phyloP scores from a whole-genome alignment of 1,140 invertebrate genomes.

The Eriocheir sinensis region DNA sequence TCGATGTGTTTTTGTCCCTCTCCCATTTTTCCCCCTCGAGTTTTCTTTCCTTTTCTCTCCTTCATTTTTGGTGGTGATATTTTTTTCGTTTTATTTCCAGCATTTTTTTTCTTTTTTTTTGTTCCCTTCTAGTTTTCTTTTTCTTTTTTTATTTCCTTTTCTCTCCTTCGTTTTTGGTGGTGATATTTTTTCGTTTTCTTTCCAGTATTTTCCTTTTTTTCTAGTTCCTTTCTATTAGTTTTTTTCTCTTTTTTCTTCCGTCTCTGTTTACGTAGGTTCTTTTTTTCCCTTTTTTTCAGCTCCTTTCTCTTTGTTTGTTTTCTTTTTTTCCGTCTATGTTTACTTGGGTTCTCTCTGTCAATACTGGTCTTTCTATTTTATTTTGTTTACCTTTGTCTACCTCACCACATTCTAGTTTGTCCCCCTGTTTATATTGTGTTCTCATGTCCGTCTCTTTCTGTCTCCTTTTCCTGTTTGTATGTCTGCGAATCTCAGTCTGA shows the following conservation, averaged over 20 bases:
- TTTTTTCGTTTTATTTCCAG: background rate
- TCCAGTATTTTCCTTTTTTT: no score
- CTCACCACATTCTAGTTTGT: no score
- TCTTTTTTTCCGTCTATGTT: background rate
- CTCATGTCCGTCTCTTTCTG: no score
- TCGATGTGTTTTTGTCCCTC: background rate
- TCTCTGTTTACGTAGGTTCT: background rate
- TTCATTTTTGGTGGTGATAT: background rate
- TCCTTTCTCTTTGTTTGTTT: background rate
- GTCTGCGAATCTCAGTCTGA: no score
- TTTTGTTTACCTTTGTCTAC: no score
- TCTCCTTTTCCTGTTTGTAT: no score
- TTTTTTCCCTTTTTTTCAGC: background rate
- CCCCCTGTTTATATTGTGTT: no score
- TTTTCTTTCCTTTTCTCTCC: background rate
- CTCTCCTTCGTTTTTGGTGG: background rate
- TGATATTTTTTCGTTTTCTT: background rate
- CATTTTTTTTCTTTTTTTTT: background rate
- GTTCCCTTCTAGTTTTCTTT: background rate
- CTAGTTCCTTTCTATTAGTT: no score
- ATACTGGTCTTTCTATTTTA: background rate
- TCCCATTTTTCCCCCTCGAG: background rate
- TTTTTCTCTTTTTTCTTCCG: background rate
- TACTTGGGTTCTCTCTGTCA: no score
- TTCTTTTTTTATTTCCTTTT: background rate